Percentiles rank a stretch among this genome's conserved stretches.
Evolutionary conservation across 2,797 vertebrate genomes (phyloP).

Genomic region (Parauchenoglanis punctatus): DNA sequence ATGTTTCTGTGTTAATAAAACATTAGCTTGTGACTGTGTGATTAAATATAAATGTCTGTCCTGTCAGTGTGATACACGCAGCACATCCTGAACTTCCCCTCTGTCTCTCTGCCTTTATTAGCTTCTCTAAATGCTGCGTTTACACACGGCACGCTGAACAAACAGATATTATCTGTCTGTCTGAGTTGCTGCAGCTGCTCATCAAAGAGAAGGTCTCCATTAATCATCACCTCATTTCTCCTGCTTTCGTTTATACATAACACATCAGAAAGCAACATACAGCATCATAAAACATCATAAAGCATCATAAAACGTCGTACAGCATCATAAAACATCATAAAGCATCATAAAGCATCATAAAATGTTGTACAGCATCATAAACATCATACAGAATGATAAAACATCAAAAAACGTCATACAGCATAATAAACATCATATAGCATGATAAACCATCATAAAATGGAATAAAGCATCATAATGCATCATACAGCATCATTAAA

Average conservation of each 20-base stretch:
- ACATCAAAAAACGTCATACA: too few species aligned
- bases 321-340: too few species aligned
- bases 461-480: too few species aligned
- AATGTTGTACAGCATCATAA: too few species aligned
- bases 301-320: too few species aligned
- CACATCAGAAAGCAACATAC: too few species aligned
- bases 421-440: too few species aligned
- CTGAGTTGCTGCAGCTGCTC: background rate
- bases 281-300: too few species aligned
- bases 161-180: background rate
- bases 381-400: too few species aligned
- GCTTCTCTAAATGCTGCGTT: background rate
- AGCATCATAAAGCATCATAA: background rate
- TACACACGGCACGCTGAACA: background rate
- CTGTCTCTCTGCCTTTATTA: background rate
- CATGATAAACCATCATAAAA: too few species aligned
- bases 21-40: background rate
- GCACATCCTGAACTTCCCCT: too few species aligned
- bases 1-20: slow-evolving; percentile 1
- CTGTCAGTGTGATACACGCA: background rate
- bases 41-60: slow-evolving; percentile 11
- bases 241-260: background rate
- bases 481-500: too few species aligned
- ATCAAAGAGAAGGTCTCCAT: background rate
- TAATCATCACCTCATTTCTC: background rate